These are phyloP conservation scores for Haliaeetus leucogaster DNA, from an alignment of 2,113 vertebrate species.

Conservation along the genomic window DNA sequence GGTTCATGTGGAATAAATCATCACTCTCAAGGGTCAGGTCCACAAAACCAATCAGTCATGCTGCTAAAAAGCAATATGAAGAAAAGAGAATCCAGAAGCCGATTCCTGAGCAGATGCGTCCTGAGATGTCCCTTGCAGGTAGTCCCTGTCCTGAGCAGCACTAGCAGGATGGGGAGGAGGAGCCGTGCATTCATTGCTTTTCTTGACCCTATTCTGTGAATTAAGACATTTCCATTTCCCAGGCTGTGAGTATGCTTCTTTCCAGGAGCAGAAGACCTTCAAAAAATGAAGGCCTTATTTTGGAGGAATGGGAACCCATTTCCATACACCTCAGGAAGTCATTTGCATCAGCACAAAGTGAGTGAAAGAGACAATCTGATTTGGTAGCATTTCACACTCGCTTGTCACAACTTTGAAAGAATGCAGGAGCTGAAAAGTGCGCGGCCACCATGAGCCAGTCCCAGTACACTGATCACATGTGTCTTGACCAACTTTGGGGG, in stretches of 20 bases:
- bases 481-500: not conserved
- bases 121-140: not conserved
- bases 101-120: rapidly evolving
- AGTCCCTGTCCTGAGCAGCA: not conserved
- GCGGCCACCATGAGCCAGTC: not conserved
- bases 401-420: not conserved
- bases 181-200: not conserved
- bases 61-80: not conserved
- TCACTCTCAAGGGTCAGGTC: not conserved
- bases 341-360: not conserved
- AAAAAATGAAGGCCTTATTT: not conserved
- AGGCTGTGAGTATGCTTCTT: not conserved
- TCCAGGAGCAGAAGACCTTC: not conserved
- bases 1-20: not conserved
- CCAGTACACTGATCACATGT: not conserved
- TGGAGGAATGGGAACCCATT: not conserved
- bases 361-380: not conserved
- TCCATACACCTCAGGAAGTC: not conserved
- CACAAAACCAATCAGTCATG: not conserved
- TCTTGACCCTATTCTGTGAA: not conserved
- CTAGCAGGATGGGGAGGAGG: not conserved
- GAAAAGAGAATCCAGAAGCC: not conserved
- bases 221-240: not conserved
- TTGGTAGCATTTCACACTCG: not conserved
- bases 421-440: not conserved